These are phyloP conservation scores for Amblyraja radiata DNA, from an alignment of 2,797 vertebrate genomes.

Conservation along the genomic window DNA sequence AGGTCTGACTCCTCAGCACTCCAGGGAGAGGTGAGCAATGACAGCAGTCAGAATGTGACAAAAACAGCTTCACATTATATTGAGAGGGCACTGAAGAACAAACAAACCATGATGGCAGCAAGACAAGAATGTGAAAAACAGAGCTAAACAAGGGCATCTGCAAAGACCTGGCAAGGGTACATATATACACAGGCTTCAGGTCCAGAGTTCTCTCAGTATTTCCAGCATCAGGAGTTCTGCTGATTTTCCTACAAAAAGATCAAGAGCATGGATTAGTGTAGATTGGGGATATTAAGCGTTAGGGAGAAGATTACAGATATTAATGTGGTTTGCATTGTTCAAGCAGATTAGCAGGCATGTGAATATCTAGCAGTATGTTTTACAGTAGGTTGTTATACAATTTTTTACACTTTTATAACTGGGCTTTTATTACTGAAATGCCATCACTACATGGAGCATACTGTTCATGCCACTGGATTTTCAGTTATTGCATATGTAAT, in stretches of 20 bases:
- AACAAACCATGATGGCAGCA: neutral
- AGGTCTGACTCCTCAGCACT: neutral
- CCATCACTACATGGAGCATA: neutral
- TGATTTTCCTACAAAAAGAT: neutral
- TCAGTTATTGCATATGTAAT: neutral
- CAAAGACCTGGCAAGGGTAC: neutral
- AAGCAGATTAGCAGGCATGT: neutral
- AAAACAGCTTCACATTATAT: neutral
- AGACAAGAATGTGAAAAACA: neutral
- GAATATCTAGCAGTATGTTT: neutral
- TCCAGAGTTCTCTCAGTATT: neutral
- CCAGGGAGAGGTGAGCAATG: neutral
- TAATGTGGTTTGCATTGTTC: neutral
- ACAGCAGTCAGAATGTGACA: neutral
- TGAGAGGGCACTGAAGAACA: neutral
- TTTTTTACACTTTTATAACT: neutral
- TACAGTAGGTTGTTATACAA: neutral
- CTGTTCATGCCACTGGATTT: neutral
- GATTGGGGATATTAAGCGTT: neutral
- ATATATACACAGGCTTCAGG: neutral
- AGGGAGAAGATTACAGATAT: neutral
- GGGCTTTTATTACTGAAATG: neutral
- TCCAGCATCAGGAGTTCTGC: neutral
- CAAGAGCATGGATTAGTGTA: neutral
- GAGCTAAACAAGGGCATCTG: neutral